These are phyloP conservation scores for Campopleginae sp. DNA, from an alignment of 2,888 invertebrate species.

Conservation along the genomic window DNA sequence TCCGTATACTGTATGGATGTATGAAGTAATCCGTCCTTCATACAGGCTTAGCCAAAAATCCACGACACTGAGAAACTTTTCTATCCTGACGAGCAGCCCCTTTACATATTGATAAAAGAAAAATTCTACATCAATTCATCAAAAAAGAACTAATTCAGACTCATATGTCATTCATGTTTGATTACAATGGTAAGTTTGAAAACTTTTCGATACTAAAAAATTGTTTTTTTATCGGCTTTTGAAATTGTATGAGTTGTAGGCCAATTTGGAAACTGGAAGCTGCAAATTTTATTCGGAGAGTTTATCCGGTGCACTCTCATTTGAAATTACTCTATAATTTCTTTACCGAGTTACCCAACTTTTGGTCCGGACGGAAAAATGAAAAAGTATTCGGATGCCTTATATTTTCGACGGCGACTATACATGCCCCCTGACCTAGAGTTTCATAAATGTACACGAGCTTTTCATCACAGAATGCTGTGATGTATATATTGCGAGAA, in stretches of 20 bases:
- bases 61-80: background rate
- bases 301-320: background rate
- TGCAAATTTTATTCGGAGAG: no score
- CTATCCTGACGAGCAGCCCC: background rate
- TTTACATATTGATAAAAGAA: background rate
- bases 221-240: no score
- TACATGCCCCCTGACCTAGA: background rate
- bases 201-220: no score
- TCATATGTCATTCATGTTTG: background rate
- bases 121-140: background rate
- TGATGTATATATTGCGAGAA: conserved; percentile 16
- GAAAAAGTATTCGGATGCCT: background rate
- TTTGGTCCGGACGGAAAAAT: background rate
- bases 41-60: background rate
- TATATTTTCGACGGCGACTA: background rate
- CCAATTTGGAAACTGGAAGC: no score
- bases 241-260: no score
- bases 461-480: conserved; percentile 43
- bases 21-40: background rate
- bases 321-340: background rate
- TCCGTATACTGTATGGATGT: background rate
- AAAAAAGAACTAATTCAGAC: background rate
- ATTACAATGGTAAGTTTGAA: background rate
- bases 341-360: background rate
- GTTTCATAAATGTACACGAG: conserved; percentile 41